Conservation (phyloP, 2,113 vertebrate species). For the Phocoena sinus region DNA sequence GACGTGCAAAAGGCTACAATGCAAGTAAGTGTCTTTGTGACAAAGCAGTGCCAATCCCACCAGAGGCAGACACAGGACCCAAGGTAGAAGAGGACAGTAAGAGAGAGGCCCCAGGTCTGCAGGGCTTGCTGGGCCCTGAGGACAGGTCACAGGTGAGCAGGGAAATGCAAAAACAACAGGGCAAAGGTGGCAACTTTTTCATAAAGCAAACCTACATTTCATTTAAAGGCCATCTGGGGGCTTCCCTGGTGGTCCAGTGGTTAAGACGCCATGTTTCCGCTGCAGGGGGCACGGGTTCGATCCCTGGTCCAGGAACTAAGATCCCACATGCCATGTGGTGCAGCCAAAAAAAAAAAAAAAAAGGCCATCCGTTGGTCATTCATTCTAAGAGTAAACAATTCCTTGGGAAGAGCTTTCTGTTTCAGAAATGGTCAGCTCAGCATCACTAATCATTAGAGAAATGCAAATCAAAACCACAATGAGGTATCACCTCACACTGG, state of each 20-base stretch:
- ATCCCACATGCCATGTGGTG: rapidly evolving
- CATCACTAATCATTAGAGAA: too few species aligned
- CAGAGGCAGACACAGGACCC: neutral
- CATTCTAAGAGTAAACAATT: too few species aligned
- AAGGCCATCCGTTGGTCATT: too few species aligned
- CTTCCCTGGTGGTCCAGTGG: neutral
- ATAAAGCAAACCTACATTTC: neutral
- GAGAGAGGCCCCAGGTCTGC: neutral
- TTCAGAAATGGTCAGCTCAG: too few species aligned
- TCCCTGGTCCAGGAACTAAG: neutral
- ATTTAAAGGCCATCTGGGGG: neutral
- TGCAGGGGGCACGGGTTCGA: neutral
- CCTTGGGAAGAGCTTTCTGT: too few species aligned
- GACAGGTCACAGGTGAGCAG: neutral
- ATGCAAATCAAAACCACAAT: too few species aligned
- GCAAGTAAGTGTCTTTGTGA: neutral
- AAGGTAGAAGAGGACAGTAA: neutral
- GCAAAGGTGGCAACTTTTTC: neutral
- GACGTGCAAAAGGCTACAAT: neutral
- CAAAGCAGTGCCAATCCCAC: neutral
- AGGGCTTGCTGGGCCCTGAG: neutral
- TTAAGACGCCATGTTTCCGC: neutral
- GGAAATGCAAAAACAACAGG: neutral
- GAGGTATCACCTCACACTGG: too few species aligned
- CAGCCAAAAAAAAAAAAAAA: neutral